A percentile compares a stretch with the other conserved stretches of the same genome.
These are phyloP conservation scores for Pectinophora gossypiella DNA, from an alignment of 1,140 invertebrate genomes.

Conservation along the genomic window DNA sequence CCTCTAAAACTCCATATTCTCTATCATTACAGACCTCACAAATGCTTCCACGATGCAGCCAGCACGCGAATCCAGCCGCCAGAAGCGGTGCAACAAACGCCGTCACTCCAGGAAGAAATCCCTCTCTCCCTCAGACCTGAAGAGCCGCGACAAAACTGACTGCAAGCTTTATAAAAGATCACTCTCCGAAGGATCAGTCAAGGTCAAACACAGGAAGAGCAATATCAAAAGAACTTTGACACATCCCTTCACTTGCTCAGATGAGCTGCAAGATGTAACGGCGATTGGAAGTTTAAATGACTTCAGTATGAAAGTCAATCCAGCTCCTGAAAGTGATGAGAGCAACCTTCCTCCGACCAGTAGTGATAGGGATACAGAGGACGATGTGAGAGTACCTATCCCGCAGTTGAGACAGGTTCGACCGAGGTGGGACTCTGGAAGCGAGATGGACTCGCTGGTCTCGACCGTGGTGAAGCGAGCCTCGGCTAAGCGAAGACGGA, in stretches of 20 bases:
- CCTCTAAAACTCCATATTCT: too few species aligned
- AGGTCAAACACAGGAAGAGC: slow-evolving; percentile 68
- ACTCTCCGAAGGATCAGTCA: slow-evolving; percentile 69
- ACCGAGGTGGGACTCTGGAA: slow-evolving; percentile 62
- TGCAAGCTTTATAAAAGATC: slow-evolving; percentile 58
- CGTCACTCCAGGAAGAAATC: slow-evolving; percentile 73
- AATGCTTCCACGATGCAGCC: slow-evolving; percentile 65
- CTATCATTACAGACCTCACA: slow-evolving; percentile 44
- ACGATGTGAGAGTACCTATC: slow-evolving; percentile 43
- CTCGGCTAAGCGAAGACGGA: slow-evolving; percentile 56
- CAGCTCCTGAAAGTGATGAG: slow-evolving; percentile 59
- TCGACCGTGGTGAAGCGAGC: slow-evolving; percentile 64
- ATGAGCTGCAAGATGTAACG: slow-evolving; percentile 47
- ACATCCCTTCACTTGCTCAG: slow-evolving; percentile 60
- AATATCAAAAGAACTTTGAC: slow-evolving; percentile 70
- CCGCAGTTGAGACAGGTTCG: slow-evolving; percentile 38
- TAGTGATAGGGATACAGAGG: slow-evolving; percentile 65
- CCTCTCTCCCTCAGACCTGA: slow-evolving; percentile 70
- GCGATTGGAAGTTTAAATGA: slow-evolving; percentile 49
- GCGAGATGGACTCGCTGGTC: slow-evolving; percentile 70
- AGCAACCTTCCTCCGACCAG: slow-evolving; percentile 62
- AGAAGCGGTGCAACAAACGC: slow-evolving; percentile 66
- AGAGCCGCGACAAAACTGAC: slow-evolving; percentile 47
- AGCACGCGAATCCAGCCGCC: slow-evolving; percentile 56
- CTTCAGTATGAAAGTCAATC: slow-evolving; percentile 47